Percentiles rank a stretch among this genome's conserved stretches.
These are phyloP conservation scores for Lethrus apterus DNA, from an alignment of 1,140 invertebrate species.

Conservation along the genomic window DNA sequence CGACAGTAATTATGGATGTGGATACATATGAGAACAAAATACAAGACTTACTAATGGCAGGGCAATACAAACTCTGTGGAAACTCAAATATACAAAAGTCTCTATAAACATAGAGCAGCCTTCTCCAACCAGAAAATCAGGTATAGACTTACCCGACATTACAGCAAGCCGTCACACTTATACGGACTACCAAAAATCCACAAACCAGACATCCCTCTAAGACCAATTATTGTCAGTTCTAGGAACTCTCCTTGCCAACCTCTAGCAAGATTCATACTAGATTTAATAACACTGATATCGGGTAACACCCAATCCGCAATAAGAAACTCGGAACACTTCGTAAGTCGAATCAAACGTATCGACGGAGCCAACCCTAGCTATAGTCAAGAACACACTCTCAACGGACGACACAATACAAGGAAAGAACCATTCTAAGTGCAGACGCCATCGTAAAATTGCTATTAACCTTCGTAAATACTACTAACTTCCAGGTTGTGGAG, in stretches of 20 bases:
- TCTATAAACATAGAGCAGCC: constrained; percentile 3
- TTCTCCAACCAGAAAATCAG: not conserved
- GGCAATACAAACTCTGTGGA: constrained; percentile 3
- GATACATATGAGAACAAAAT: constrained; percentile 5
- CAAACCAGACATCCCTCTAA: constrained; percentile 14
- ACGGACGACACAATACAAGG: constrained; percentile 11
- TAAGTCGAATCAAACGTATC: constrained; percentile 6
- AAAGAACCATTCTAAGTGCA: constrained; percentile 11
- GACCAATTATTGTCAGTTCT: constrained; percentile 20
- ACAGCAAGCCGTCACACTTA: constrained; percentile 16
- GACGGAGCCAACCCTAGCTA: not conserved
- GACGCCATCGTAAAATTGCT: not conserved
- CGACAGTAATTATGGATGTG: constrained; percentile 2
- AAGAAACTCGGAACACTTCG: constrained; percentile 18
- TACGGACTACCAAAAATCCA: constrained; percentile 24
- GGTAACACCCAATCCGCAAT: not conserved
- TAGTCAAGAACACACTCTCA: constrained; percentile 7
- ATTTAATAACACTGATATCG: not conserved
- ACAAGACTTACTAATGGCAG: constrained; percentile 1
- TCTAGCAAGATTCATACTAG: constrained; percentile 5
- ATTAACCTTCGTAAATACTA: too few relatives aligned
- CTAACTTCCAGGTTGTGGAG: too few relatives aligned
- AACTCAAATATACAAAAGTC: not conserved
- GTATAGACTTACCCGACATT: not conserved
- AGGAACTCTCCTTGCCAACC: constrained; percentile 14